Percentiles rank a stretch among this genome's conserved stretches.
phyloP scores from a whole-genome alignment of 2,113 vertebrate genomes.

The Chaetura pelagica region DNA sequence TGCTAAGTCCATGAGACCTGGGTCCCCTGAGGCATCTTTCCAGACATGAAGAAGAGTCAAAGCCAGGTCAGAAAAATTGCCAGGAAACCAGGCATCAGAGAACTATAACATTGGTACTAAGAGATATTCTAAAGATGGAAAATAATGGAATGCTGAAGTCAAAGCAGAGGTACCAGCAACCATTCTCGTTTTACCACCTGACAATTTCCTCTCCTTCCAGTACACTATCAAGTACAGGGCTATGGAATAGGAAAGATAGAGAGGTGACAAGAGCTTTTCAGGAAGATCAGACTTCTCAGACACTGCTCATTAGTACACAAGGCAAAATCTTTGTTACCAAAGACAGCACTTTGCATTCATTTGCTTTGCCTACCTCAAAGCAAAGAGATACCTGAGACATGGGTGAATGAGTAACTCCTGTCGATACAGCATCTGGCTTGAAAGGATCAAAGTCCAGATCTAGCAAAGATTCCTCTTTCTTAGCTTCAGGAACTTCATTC shows the following conservation, averaged over 20 bases:
- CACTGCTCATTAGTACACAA: not conserved
- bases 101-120: not conserved
- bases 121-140: not conserved
- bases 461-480: slow-evolving; percentile 89
- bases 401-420: slow-evolving; percentile 75
- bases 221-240: not conserved
- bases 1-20: not conserved
- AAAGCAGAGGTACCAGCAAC: not conserved
- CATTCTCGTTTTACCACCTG: not conserved
- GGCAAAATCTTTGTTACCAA: not conserved
- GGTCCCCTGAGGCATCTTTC: not conserved
- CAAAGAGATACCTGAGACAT: slow-evolving; percentile 80
- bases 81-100: not conserved
- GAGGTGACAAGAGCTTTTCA: not conserved
- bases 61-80: not conserved
- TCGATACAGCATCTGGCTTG: slow-evolving; percentile 83
- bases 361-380: not conserved
- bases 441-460: slow-evolving; percentile 98
- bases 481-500: slow-evolving; percentile 78
- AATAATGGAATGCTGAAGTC: not conserved
- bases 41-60: not conserved
- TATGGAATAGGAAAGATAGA: not conserved
- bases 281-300: not conserved
- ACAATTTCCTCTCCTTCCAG: not conserved
- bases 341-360: not conserved